Percentiles rank a stretch among this genome's conserved stretches.
These are phyloP conservation scores for Equus przewalskii DNA, from an alignment of 2,113 vertebrate species.

Conservation along the genomic window DNA sequence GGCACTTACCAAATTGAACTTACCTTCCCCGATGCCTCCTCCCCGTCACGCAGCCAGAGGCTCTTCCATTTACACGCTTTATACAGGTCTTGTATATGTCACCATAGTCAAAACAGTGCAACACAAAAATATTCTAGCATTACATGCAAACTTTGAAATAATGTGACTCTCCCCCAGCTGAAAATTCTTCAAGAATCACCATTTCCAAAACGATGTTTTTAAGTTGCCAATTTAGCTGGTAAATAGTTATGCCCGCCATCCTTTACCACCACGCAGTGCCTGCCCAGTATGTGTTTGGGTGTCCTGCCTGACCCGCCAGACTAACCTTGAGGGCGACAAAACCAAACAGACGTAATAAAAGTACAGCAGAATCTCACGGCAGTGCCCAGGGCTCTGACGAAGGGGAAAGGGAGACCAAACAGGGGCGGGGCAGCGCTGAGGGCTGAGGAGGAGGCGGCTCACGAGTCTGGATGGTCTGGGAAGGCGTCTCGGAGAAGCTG, in stretches of 20 bases:
- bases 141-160: background rate
- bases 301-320: background rate
- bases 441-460: background rate
- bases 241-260: background rate
- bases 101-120: background rate
- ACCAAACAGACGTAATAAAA: background rate
- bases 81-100: background rate
- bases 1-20: background rate
- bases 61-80: background rate
- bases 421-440: background rate
- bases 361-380: background rate
- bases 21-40: background rate
- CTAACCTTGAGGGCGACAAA: background rate
- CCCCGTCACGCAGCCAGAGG: too few relatives aligned
- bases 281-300: background rate
- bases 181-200: background rate
- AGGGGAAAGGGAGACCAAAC: background rate
- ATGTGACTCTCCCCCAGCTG: background rate
- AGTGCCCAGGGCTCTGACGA: background rate
- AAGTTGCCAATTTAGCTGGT: background rate
- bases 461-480: background rate
- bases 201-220: background rate
- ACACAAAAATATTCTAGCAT: background rate
- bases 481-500: background rate
- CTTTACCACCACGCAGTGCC: too few relatives aligned